Percentiles rank a stretch among this genome's conserved stretches.
Evolutionary conservation across 2,113 vertebrate genomes (phyloP).

Genomic region (Centropus bengalensis): DNA sequence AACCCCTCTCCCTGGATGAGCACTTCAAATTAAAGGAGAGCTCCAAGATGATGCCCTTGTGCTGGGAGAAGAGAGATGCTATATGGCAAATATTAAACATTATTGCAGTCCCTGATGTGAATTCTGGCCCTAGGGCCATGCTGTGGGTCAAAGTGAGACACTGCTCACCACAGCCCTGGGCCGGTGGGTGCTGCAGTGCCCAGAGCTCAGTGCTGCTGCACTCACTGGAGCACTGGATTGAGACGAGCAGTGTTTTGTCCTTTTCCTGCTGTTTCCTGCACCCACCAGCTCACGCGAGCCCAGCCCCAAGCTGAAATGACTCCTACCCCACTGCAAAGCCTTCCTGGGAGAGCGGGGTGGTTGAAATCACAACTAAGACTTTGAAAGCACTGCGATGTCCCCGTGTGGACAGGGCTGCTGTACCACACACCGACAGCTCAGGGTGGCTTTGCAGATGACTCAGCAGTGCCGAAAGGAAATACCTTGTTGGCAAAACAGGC

Average conservation of each 20-base stretch:
- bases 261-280: background rate
- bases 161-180: fast-evolving
- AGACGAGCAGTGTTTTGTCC: background rate
- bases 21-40: background rate
- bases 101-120: fast-evolving
- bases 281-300: fast-evolving
- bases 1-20: background rate
- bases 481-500: constrained; percentile 50
- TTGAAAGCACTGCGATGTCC: background rate
- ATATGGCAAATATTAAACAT: fast-evolving
- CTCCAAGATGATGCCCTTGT: background rate
- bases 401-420: background rate
- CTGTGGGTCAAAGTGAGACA: fast-evolving
- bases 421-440: background rate
- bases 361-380: background rate
- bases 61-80: background rate
- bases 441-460: constrained; percentile 49
- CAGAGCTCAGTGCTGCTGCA: fast-evolving
- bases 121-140: fast-evolving
- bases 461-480: constrained; percentile 64
- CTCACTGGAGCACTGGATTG: fast-evolving
- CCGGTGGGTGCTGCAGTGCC: fast-evolving
- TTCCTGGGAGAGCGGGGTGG: background rate
- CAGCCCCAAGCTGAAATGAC: background rate
- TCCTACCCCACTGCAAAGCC: background rate